phyloP scores from a whole-genome alignment of 2,113 vertebrate species.

The Martes martes region DNA sequence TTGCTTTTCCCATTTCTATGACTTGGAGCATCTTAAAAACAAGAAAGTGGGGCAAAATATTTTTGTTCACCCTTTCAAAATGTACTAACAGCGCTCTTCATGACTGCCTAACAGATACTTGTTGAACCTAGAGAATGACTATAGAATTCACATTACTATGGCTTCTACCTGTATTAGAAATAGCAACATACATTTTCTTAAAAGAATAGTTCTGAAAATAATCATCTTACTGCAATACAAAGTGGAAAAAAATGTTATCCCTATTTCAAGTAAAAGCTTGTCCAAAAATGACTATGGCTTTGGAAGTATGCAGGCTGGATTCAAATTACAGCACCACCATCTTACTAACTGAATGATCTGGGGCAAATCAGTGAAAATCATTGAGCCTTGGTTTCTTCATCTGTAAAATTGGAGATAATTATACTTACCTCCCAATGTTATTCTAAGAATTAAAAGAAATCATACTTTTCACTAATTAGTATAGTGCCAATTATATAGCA shows the following conservation, averaged over 20 bases:
- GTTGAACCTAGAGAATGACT: not conserved
- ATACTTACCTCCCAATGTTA: constrained; percentile 52
- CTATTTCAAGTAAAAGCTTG: constrained; percentile 31
- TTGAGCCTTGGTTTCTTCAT: not conserved
- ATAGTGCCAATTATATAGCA: not conserved
- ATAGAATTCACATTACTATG: not conserved
- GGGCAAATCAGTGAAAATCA: not conserved
- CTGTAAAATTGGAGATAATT: constrained; percentile 43
- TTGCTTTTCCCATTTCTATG: constrained; percentile 87
- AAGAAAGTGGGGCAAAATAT: constrained; percentile 75
- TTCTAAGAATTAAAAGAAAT: constrained; percentile 36
- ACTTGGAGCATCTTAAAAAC: constrained; percentile 84
- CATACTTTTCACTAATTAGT: not conserved
- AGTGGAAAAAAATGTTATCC: not conserved
- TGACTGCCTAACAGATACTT: not conserved
- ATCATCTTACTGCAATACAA: constrained; percentile 8
- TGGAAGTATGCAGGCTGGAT: not conserved
- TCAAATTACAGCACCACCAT: not conserved
- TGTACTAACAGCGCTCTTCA: constrained; percentile 38
- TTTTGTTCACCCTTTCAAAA: constrained; percentile 72
- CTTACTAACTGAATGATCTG: not conserved
- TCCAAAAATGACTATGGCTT: not conserved
- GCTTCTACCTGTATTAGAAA: constrained; percentile 26
- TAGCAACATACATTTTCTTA: not conserved
- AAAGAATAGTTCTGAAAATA: constrained; percentile 34